Percentiles rank a stretch among this genome's conserved stretches.
These are phyloP conservation scores for Erebia palarica DNA, from an alignment of 2,888 invertebrate genomes.

Conservation along the genomic window DNA sequence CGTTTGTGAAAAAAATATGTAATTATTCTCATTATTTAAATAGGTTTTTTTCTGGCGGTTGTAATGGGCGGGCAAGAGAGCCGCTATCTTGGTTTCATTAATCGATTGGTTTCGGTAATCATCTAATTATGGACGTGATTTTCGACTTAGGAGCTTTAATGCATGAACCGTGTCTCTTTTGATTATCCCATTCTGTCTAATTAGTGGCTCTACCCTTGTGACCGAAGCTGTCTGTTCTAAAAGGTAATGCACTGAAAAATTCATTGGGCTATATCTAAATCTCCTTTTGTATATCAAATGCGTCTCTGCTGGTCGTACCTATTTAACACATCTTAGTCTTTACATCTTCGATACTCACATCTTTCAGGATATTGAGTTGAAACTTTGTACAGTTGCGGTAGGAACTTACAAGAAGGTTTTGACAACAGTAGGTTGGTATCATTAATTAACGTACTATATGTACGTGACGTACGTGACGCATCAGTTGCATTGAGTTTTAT, in stretches of 20 bases:
- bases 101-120: conserved; percentile 82
- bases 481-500: too few relatives aligned
- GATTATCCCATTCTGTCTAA: conserved; percentile 75
- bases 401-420: too few relatives aligned
- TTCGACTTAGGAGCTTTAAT: conserved; percentile 74
- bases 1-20: conserved; percentile 79
- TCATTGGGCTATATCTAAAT: conserved; percentile 26
- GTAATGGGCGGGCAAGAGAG: conserved; percentile 74
- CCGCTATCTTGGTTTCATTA: conserved; percentile 79
- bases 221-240: conserved; percentile 48
- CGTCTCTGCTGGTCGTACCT: too few relatives aligned
- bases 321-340: too few relatives aligned
- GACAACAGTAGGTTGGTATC: too few relatives aligned
- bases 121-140: conserved; percentile 79
- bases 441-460: too few relatives aligned
- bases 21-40: conserved; percentile 82
- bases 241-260: conserved; percentile 53
- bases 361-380: too few relatives aligned
- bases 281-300: too few relatives aligned
- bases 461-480: too few relatives aligned
- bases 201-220: conserved; percentile 59
- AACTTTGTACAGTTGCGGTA: too few relatives aligned
- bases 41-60: conserved; percentile 73
- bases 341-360: too few relatives aligned
- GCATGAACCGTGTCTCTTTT: conserved; percentile 76